Conservation (phyloP, 2,113 vertebrate genomes). For the Callipepla californica region DNA sequence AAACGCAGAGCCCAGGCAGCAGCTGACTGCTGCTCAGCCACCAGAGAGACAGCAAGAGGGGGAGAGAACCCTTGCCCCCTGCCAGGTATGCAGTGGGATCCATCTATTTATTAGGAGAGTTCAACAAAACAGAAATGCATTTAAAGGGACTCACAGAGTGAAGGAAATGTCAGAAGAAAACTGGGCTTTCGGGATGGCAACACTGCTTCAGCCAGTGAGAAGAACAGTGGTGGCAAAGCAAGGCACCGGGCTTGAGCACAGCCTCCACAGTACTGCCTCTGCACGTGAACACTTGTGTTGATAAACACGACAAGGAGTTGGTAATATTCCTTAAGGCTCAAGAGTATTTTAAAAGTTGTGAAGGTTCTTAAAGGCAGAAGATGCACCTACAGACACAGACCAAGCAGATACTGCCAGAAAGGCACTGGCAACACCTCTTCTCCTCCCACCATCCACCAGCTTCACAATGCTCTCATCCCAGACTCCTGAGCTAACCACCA, state of each 20-base stretch:
- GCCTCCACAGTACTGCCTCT: neutral
- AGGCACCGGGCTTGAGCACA: neutral
- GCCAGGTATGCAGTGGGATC: neutral
- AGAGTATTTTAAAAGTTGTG: neutral
- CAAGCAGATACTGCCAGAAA: neutral
- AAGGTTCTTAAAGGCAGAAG: neutral
- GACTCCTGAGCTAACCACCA: neutral
- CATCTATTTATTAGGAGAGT: neutral
- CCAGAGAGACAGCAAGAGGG: neutral
- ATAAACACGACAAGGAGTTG: neutral
- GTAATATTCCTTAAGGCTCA: neutral
- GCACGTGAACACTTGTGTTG: neutral
- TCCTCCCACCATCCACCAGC: neutral
- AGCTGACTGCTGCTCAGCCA: neutral
- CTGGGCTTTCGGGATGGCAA: fast-evolving
- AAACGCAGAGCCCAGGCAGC: neutral
- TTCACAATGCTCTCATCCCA: neutral
- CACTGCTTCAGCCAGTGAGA: neutral
- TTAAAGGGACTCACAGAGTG: neutral
- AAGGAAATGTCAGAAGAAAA: neutral
- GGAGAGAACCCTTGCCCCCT: neutral
- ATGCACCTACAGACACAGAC: neutral
- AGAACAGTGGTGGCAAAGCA: neutral
- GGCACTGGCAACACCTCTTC: neutral
- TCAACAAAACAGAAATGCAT: neutral